These are phyloP conservation scores for Sus scrofa DNA, from an alignment of 2,113 vertebrate genomes.

Conservation along the genomic window T2T-Sscrofa CM000817.6:120417001-120417500, in stretches of 20 bases:
- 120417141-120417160: background rate
- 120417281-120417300: background rate
- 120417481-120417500: constrained; percentile 31
- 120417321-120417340: constrained; percentile 16
- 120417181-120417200: constrained; percentile 23
- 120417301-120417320: background rate
- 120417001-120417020: background rate
- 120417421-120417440: constrained; percentile 16
- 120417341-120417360: background rate
- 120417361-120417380: constrained; percentile 39
- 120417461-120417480: background rate
- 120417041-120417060: background rate
- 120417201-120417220: background rate
- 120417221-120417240: constrained; percentile 1
- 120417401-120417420: constrained; percentile 29
- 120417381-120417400: constrained; percentile 39
- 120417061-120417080: background rate
- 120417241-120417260: background rate
- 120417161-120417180: background rate
- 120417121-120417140: background rate
- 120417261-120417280: background rate
- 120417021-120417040: background rate
- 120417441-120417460: constrained; percentile 56
- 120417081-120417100: constrained; percentile 17
- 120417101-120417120: background rate